These are phyloP conservation scores for Zosterops hypoxanthus DNA, from an alignment of 2,113 vertebrate genomes.

Conservation along the genomic window DNA sequence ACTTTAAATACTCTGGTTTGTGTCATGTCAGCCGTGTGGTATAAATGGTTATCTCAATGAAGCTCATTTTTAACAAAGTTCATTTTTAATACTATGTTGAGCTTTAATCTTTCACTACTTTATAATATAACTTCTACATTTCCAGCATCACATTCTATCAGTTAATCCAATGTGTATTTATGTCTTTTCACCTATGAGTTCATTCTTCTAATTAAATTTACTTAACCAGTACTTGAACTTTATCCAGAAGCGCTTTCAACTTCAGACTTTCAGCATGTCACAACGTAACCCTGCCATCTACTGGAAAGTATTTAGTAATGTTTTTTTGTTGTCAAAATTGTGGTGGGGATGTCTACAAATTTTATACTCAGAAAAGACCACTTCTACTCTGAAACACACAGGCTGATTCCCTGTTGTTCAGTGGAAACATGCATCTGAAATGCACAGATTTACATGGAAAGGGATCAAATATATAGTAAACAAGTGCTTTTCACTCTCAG, in stretches of 20 bases:
- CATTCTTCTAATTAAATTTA: not conserved
- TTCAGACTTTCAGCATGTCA: not conserved
- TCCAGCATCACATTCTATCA: not conserved
- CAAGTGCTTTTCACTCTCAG: not conserved
- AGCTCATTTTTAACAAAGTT: not conserved
- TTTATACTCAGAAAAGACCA: not conserved
- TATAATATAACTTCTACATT: not conserved
- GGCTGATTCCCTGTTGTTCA: not conserved
- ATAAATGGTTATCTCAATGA: not conserved
- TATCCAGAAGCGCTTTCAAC: not conserved
- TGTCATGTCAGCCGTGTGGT: not conserved
- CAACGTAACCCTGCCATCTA: constrained; percentile 65
- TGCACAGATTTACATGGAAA: not conserved
- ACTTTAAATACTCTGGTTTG: not conserved
- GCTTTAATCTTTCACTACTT: not conserved
- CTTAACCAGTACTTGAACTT: not conserved
- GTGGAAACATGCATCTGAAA: not conserved
- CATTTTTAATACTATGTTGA: not conserved
- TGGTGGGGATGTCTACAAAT: not conserved
- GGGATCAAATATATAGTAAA: not conserved
- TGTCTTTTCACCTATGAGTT: not conserved
- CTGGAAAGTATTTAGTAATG: constrained; percentile 32
- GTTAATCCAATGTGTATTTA: not conserved
- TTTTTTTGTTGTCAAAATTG: not conserved
- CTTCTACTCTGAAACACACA: not conserved